Conservation (phyloP, 2,113 vertebrate genomes). For the Passer montanus region DNA sequence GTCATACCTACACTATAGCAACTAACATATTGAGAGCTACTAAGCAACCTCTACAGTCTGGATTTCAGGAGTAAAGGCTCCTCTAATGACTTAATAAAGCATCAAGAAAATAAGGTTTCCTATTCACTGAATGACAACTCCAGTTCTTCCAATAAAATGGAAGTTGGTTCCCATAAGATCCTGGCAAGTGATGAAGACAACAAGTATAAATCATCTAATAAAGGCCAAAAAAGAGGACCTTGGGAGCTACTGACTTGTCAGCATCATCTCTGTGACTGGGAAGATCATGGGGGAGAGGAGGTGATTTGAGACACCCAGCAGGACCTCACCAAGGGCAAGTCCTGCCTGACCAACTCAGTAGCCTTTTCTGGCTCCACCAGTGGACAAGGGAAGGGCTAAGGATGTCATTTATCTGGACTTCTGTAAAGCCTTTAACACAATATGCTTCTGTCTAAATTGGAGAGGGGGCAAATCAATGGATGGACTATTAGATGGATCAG, state of each 20-base stretch:
- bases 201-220: not conserved
- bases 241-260: not conserved
- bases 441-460: not conserved
- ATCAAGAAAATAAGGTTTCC: conserved; percentile 27
- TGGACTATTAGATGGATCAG: not conserved
- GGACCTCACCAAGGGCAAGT: not conserved
- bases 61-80: not conserved
- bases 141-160: not conserved
- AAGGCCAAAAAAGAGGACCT: not conserved
- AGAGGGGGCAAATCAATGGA: not conserved
- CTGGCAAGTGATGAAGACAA: not conserved
- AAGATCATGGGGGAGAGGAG: not conserved
- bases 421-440: not conserved
- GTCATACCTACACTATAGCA: not conserved
- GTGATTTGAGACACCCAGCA: not conserved
- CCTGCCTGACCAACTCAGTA: not conserved
- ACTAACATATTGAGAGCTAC: not conserved
- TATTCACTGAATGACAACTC: not conserved
- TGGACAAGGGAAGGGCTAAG: not conserved
- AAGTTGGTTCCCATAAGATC: not conserved
- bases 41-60: not conserved
- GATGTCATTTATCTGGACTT: not conserved
- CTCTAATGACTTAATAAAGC: not conserved
- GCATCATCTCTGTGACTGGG: not conserved
- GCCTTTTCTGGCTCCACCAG: not conserved